Evolutionary conservation across 1,140 invertebrate genomes (phyloP).

Genomic region (Homarus americanus): DNA sequence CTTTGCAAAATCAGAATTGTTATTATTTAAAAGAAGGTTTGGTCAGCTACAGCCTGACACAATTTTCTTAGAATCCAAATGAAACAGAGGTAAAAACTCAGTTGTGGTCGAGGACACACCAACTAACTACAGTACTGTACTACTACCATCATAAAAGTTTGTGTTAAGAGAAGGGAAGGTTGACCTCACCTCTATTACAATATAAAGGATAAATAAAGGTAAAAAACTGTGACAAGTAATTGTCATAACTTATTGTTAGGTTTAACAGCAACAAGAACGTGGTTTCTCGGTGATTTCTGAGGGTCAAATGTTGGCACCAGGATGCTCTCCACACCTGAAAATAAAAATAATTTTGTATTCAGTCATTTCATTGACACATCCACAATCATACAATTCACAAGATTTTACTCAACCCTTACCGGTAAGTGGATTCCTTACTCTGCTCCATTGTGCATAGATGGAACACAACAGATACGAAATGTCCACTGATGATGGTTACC

Average conservation of each 20-base stretch:
- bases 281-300: constrained; percentile 72
- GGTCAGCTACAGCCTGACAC: no score
- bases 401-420: neutral
- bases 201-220: no score
- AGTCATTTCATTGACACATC: neutral
- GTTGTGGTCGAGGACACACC: no score
- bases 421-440: no score
- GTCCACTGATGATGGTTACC: neutral
- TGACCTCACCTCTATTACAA: no score
- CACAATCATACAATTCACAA: neutral
- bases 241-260: constrained; percentile 32
- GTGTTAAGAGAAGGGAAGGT: no score
- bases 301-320: constrained; percentile 75
- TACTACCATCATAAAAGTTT: no score
- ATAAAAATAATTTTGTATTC: neutral
- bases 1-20: no score
- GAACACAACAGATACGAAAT: neutral
- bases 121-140: no score
- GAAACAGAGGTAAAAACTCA: no score
- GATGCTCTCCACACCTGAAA: constrained; percentile 56
- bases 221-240: neutral
- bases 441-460: neutral
- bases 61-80: no score
- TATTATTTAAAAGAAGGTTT: no score
- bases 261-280: constrained; percentile 72